These are phyloP conservation scores for Agrypnus murinus DNA, from an alignment of 2,888 invertebrate species.

Conservation along the genomic window DNA sequence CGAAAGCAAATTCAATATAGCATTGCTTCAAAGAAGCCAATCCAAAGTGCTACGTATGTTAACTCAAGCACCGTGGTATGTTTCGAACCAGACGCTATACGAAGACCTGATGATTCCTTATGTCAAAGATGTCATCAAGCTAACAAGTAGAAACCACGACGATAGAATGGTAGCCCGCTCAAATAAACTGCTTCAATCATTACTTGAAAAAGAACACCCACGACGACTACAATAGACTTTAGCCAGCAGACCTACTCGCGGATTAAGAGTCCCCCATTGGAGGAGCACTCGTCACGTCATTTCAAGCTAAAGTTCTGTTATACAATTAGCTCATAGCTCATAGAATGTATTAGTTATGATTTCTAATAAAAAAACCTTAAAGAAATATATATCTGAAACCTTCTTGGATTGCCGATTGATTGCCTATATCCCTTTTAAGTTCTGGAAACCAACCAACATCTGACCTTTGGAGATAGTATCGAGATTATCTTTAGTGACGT, in stretches of 20 bases:
- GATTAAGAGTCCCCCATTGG: not conserved
- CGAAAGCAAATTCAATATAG: slow-evolving; percentile 17
- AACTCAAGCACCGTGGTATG: slow-evolving; percentile 24
- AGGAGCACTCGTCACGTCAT: slow-evolving; percentile 1
- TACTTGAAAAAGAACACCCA: slow-evolving; percentile 5
- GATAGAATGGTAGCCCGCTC: not conserved
- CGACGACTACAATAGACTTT: not conserved
- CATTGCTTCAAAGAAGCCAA: slow-evolving; percentile 17
- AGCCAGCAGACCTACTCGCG: no score
- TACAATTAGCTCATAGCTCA: no score
- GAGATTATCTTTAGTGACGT: no score
- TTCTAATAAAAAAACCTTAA: no score
- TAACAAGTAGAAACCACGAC: slow-evolving; percentile 1
- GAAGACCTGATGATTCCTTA: not conserved
- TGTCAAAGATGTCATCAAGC: slow-evolving; percentile 8
- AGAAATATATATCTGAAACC: no score
- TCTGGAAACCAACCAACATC: no score
- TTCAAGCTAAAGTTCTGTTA: no score
- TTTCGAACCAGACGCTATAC: slow-evolving; percentile 27
- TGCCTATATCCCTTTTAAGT: no score
- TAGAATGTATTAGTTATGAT: no score
- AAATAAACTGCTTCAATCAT: slow-evolving; percentile 1
- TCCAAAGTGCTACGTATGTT: no score
- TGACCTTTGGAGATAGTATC: no score
- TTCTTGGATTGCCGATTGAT: no score